Evolutionary conservation across 37 sponge, comb jelly and placozoan genomes (phyloP).

Genomic region (Aplysina aerophoba): DNA sequence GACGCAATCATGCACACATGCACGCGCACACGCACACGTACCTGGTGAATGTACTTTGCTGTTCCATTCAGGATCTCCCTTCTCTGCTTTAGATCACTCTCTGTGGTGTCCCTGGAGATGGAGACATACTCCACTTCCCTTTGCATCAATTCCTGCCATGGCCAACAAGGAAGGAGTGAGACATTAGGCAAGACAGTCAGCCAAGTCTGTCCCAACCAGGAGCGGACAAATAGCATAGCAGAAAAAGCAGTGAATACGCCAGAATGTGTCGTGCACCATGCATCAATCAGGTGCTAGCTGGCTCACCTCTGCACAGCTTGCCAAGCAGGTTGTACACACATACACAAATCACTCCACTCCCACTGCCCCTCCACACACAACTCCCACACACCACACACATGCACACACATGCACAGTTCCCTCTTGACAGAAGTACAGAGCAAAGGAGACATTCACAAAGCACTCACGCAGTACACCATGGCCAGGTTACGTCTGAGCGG

Average conservation of each 20-base stretch:
- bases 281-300: not conserved
- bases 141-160: constrained; percentile 61
- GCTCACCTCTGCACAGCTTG: not conserved
- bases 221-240: too few relatives aligned
- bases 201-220: too few relatives aligned
- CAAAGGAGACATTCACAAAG: not conserved
- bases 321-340: too few relatives aligned
- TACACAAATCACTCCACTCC: not conserved
- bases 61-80: constrained; percentile 81
- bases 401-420: constrained; percentile 2
- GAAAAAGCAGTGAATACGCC: too few relatives aligned
- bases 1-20: constrained; percentile 7
- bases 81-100: constrained; percentile 92
- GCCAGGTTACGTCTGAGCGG: constrained; percentile 69
- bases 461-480: constrained; percentile 70
- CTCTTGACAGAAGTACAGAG: not conserved
- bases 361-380: not conserved
- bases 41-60: constrained; percentile 79
- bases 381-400: not conserved
- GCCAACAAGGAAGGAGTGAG: not conserved
- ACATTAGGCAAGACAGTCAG: not conserved
- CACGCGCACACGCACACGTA: too few relatives aligned
- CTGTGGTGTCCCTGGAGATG: constrained; percentile 89
- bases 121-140: constrained; percentile 87
- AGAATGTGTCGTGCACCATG: too few relatives aligned